phyloP scores from a whole-genome alignment of 2,888 invertebrate genomes.

The Marasmarcha lunaedactyla region DNA sequence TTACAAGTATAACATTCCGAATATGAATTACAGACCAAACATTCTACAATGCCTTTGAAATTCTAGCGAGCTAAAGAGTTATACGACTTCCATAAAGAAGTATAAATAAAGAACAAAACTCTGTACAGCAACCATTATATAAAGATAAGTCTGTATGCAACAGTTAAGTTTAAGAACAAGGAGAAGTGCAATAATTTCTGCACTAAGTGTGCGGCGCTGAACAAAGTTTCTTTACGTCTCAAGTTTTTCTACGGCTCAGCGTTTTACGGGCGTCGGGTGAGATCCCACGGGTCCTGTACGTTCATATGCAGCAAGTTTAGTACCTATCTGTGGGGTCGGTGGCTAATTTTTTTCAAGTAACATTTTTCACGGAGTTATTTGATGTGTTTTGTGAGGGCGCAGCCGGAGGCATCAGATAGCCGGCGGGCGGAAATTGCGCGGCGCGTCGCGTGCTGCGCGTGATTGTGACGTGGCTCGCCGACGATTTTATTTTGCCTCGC shows the following conservation, averaged over 20 bases:
- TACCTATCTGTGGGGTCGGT: neutral
- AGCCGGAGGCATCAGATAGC: constrained; percentile 46
- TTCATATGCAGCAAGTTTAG: neutral
- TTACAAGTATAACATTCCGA: no score
- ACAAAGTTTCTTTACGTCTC: neutral
- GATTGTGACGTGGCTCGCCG: constrained; percentile 11
- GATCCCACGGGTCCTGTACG: neutral
- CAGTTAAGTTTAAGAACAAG: neutral
- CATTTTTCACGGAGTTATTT: neutral
- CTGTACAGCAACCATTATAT: neutral
- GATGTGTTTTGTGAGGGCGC: constrained; percentile 18
- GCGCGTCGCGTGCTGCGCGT: constrained; percentile 50
- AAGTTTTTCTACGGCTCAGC: neutral
- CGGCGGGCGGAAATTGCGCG: constrained; percentile 60
- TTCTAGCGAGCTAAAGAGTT: no score
- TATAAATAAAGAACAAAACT: neutral
- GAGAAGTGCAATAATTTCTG: neutral
- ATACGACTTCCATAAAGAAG: no score
- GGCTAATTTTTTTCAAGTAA: neutral
- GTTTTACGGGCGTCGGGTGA: neutral
- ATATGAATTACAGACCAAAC: no score
- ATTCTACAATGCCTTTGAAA: no score
- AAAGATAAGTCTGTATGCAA: no score
- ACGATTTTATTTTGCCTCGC: constrained; percentile 45
- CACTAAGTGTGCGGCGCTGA: neutral